Evolutionary conservation across 2,797 vertebrate genomes (phyloP).

Genomic region (Notolepis coatsorum): DNA sequence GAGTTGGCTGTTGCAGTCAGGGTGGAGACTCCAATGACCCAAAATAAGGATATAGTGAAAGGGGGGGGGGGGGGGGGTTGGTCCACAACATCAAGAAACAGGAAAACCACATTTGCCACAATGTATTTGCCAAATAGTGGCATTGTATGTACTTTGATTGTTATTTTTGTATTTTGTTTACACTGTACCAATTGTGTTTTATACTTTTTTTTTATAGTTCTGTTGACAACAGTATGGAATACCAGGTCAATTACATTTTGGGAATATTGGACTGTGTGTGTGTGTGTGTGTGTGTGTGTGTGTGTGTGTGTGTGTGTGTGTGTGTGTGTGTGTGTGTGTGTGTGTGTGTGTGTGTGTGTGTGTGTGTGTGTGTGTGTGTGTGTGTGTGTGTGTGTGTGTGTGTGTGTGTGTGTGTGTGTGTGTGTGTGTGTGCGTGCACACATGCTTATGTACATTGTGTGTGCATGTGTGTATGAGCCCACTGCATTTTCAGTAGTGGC

Average conservation of each 20-base stretch:
- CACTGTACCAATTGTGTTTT: slow-evolving; percentile 14
- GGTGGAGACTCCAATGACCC: not conserved
- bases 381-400: no score
- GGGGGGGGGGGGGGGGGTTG: not conserved
- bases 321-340: slow-evolving; percentile 6
- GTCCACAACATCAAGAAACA: not conserved
- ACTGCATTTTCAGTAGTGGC: no score
- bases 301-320: slow-evolving; percentile 10
- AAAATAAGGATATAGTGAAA: not conserved
- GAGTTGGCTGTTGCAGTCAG: not conserved
- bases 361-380: no score
- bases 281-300: slow-evolving; percentile 4
- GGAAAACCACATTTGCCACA: not conserved
- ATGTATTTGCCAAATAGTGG: slow-evolving; percentile 8
- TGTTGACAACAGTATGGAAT: not conserved
- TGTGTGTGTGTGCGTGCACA: no score
- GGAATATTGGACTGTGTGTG: not conserved
- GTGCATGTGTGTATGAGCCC: no score
- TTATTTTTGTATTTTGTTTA: slow-evolving; percentile 24
- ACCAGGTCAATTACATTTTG: slow-evolving; percentile 8
- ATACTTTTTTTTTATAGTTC: slow-evolving; percentile 13
- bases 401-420: no score
- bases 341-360: not conserved
- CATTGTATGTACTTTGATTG: slow-evolving; percentile 10
- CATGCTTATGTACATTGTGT: no score